Conservation (phyloP, 2,888 invertebrate species). For the Lasioglossum vierecki region DNA sequence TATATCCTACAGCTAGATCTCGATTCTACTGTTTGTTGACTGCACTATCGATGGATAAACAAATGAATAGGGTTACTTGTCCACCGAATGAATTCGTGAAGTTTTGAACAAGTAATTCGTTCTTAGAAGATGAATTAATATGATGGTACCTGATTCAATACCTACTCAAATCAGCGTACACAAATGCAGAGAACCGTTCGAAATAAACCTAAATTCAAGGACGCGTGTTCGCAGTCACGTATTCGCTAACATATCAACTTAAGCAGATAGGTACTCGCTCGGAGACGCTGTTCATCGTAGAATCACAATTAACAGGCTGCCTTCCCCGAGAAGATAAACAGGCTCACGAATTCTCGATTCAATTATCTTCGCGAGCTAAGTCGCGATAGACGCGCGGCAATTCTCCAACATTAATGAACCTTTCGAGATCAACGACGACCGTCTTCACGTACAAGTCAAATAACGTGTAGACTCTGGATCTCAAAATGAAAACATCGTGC, state of each 20-base stretch:
- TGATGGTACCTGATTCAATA: no score
- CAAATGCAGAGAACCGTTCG: no score
- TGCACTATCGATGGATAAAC: no score
- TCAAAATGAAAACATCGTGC: no score
- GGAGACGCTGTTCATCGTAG: no score
- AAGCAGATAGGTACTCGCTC: background rate
- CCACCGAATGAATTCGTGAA: no score
- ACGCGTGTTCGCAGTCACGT: background rate
- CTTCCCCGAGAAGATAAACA: background rate
- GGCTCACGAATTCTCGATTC: conserved; percentile 7
- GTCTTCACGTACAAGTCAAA: background rate
- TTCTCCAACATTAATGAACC: conserved; percentile 5
- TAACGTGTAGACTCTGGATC: background rate
- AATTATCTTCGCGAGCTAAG: background rate
- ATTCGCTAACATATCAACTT: background rate
- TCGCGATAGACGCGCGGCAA: background rate
- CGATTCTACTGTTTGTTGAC: no score
- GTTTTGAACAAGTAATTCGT: no score
- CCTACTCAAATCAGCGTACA: no score
- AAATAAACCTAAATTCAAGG: background rate
- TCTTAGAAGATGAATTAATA: no score
- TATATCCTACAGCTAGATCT: no score
- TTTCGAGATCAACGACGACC: background rate
- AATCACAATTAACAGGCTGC: background rate
- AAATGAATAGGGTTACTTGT: no score